Percentiles rank a stretch among this genome's conserved stretches.
Evolutionary conservation across 2,113 vertebrate genomes (phyloP).

Genomic region (Calyptomena viridis): DNA sequence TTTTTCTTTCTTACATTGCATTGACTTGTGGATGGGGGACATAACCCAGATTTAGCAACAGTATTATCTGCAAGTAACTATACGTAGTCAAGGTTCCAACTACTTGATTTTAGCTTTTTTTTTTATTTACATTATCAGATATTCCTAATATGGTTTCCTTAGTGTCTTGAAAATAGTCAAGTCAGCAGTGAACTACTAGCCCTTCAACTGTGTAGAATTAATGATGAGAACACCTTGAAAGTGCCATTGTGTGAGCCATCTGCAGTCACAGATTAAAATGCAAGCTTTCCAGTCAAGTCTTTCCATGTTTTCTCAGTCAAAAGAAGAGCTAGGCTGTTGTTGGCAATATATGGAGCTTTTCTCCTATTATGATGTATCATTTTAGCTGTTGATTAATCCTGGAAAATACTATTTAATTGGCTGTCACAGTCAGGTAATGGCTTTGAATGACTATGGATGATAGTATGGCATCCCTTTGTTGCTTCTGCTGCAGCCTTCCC

Average conservation of each 20-base stretch:
- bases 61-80: background rate
- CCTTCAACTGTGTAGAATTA: background rate
- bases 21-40: background rate
- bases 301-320: background rate
- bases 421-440: background rate
- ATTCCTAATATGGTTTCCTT: background rate
- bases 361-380: background rate
- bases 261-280: background rate
- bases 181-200: background rate
- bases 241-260: background rate
- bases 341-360: background rate
- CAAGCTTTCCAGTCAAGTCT: background rate
- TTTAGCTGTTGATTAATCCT: background rate
- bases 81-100: background rate
- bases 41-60: background rate
- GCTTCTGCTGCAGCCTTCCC: background rate
- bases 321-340: background rate
- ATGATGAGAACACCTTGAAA: background rate
- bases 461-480: background rate
- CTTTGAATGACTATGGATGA: background rate
- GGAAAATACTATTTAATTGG: background rate
- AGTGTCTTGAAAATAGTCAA: slow-evolving; percentile 8
- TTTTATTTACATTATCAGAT: background rate
- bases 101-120: background rate
- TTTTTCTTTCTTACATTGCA: background rate